Conservation (phyloP, 2,888 invertebrate genomes). For the Ommatoiulus sabulosus region DNA sequence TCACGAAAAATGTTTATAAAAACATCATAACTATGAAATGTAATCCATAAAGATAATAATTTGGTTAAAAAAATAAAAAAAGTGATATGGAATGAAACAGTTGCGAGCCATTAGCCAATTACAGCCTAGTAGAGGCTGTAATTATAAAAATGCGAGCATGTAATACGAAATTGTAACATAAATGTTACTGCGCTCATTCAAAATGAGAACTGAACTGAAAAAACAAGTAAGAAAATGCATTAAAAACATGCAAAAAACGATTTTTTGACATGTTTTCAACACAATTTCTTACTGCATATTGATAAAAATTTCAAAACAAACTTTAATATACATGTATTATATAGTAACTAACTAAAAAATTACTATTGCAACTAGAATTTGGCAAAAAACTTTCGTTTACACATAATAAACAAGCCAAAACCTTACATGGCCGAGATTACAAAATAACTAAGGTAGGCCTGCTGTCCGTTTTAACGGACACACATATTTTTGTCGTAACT, state of each 20-base stretch:
- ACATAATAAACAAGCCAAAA: not conserved
- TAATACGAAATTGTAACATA: too few species aligned
- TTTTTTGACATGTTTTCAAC: not conserved
- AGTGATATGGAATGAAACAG: too few species aligned
- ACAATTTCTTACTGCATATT: not conserved
- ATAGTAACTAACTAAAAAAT: not conserved
- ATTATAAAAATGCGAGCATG: not conserved
- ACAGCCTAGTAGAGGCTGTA: not conserved
- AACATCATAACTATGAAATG: too few species aligned
- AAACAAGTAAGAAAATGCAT: not conserved
- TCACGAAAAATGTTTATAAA: too few species aligned
- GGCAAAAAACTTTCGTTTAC: not conserved
- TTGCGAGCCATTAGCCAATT: too few species aligned
- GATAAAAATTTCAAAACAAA: not conserved
- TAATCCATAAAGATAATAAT: too few species aligned
- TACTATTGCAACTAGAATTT: not conserved
- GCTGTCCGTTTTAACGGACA: not conserved
- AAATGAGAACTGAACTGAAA: too few species aligned
- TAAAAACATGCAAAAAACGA: not conserved
- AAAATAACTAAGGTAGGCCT: not conserved
- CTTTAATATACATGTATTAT: not conserved
- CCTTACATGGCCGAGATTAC: not conserved
- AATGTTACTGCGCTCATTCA: too few species aligned
- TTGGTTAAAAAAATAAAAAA: too few species aligned
- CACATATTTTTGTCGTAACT: not conserved